phyloP scores from a whole-genome alignment of 2,797 vertebrate genomes.

The Anisognathus igniventris region DNA sequence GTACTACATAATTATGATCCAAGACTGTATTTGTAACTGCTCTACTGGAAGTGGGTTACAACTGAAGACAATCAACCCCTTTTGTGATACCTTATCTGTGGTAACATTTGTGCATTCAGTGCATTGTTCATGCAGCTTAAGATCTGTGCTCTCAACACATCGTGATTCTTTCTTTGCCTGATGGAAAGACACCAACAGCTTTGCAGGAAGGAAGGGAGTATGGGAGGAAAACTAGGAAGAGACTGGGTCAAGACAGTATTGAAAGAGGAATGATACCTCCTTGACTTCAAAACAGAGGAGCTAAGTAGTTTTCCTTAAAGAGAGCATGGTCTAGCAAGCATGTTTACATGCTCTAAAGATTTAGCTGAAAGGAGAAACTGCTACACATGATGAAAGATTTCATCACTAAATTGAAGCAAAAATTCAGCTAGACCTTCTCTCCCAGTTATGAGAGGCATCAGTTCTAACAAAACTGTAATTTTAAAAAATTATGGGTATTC shows the following conservation, averaged over 20 bases:
- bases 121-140: background rate
- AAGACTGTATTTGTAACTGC: background rate
- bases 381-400: background rate
- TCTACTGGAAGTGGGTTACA: background rate
- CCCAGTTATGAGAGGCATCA: rapidly evolving
- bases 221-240: conserved; percentile 21
- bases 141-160: background rate
- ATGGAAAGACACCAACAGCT: conserved; percentile 9
- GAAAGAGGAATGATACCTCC: background rate
- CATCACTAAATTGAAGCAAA: background rate
- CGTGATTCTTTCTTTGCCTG: background rate
- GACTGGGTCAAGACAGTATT: background rate
- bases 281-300: conserved; percentile 24
- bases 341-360: background rate
- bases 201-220: conserved; percentile 28
- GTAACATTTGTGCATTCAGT: background rate
- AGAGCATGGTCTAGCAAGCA: background rate
- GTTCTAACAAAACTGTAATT: background rate
- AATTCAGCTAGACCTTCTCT: background rate
- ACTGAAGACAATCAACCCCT: conserved; percentile 9
- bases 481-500: background rate
- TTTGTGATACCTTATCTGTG: conserved; percentile 7
- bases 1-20: background rate
- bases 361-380: background rate
- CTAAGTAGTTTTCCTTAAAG: conserved; percentile 19